Evolutionary conservation across 2,113 vertebrate genomes (phyloP).

Genomic region (Callaeas wilsoni): DNA sequence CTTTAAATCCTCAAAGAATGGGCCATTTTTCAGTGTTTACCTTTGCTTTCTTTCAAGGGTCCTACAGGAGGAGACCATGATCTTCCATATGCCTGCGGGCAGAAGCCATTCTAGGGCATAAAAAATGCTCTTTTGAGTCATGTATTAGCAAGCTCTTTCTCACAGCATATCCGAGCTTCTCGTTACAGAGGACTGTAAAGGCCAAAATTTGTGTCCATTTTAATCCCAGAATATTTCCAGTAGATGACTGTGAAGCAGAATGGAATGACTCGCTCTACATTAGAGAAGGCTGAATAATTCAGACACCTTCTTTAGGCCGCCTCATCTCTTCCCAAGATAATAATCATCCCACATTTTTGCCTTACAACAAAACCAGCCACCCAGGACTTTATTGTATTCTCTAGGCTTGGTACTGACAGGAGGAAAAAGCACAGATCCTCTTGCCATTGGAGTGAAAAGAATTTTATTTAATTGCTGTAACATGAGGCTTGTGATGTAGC

Average conservation of each 20-base stretch:
- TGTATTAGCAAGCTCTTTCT: background rate
- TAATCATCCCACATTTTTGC: background rate
- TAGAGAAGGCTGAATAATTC: constrained; percentile 8
- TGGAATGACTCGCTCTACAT: background rate
- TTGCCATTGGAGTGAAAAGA: background rate
- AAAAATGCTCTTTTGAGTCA: background rate
- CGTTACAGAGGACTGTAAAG: background rate
- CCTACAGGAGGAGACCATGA: background rate
- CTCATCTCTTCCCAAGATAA: constrained; percentile 2
- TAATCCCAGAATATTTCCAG: background rate
- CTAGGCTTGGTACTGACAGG: background rate
- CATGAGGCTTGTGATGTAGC: background rate
- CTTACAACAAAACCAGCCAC: background rate
- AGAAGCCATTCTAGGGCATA: background rate
- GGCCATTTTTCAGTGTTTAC: background rate
- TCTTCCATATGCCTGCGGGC: background rate
- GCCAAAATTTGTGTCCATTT: background rate
- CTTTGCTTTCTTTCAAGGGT: background rate
- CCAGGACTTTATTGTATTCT: background rate
- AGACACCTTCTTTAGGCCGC: background rate
- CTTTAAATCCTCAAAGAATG: background rate
- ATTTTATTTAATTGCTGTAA: background rate
- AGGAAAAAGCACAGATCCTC: background rate
- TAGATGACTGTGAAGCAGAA: background rate
- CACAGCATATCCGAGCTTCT: background rate